Evolutionary conservation across 2,113 vertebrate species (phyloP), one percentile per base, ranked within the genome.

Genomic region (Corythoichthys intestinalis): DNA sequence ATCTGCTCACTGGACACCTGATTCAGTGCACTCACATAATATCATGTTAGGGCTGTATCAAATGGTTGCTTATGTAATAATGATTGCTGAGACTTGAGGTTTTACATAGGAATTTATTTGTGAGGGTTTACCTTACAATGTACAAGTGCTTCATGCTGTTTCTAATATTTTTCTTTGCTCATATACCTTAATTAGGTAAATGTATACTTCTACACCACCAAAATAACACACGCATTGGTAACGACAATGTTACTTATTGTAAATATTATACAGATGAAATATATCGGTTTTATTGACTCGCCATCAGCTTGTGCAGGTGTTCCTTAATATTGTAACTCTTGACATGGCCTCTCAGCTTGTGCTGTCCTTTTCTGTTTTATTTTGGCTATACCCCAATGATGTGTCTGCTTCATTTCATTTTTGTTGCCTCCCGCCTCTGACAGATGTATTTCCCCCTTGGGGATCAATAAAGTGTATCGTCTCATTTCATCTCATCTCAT

Each of bases 381-480:
- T 73, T 71, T 75, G 62, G 64, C 73, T 77, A 67, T 62, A 46
- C 74, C 83, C 20, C 61, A 47, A 37, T 81, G 70, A 84, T 75
- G 76, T 74, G 54, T 69, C 49, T 53, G 71, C 50, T 79, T 78
- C 41, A 66, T 80, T 68, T 70, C 48, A 17, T 78, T 80, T 82
- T 77, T 73, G 68, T 75, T 75, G 58, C 56, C 54, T 48, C 74
- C 80, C 28, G 58, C 65, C 69, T 75, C 57, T 78, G 83, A 81
- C 77, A 72, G 72, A 87, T 77, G 71, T 49, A 85, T 87, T 72
- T 81, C 70, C 76, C 41, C 86, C 77, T 85, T 70, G 72, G 85
- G 83, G 80, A 89, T 86, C 80, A 85, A 84, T 88, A 88, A 88
- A 83, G 68, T 73, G 74, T 85, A 77, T 83, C 75, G 62, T 84